Conservation (phyloP, 2,888 invertebrate genomes). For the Phrixothrix hirtus region DNA sequence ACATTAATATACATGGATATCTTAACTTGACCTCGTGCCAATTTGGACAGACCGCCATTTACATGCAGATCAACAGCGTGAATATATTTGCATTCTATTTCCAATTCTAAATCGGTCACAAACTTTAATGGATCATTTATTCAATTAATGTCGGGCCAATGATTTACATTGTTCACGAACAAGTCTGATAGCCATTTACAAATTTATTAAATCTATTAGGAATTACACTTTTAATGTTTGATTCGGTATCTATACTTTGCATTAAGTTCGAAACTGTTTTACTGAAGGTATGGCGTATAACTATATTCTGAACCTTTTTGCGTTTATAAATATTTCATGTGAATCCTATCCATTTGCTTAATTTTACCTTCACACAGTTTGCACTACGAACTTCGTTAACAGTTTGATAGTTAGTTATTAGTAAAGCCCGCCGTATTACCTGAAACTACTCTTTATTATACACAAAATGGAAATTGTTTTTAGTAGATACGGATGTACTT, state of each 20-base stretch:
- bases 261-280: slow-evolving; percentile 25
- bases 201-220: neutral
- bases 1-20: slow-evolving; percentile 42
- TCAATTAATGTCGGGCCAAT: slow-evolving; percentile 15
- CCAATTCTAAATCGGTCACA: slow-evolving; percentile 26
- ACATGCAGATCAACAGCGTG: slow-evolving; percentile 42
- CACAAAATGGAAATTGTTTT: no score
- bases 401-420: no score
- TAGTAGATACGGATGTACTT: no score
- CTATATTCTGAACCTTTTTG: slow-evolving; percentile 22
- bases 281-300: slow-evolving; percentile 18
- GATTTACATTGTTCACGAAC: neutral
- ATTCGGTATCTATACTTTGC: slow-evolving; percentile 6
- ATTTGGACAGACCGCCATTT: slow-evolving; percentile 42
- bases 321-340: slow-evolving; percentile 23
- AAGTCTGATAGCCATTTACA: neutral
- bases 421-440: no score
- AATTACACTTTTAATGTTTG: no score
- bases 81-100: slow-evolving; percentile 44
- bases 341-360: slow-evolving; percentile 24
- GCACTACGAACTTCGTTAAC: no score
- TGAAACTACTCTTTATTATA: no score
- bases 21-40: slow-evolving; percentile 40
- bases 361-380: slow-evolving; percentile 21
- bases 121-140: slow-evolving; percentile 27